Base-by-base conservation (phyloP, 2,888 invertebrate species). In the Orgyia antiqua region DNA sequence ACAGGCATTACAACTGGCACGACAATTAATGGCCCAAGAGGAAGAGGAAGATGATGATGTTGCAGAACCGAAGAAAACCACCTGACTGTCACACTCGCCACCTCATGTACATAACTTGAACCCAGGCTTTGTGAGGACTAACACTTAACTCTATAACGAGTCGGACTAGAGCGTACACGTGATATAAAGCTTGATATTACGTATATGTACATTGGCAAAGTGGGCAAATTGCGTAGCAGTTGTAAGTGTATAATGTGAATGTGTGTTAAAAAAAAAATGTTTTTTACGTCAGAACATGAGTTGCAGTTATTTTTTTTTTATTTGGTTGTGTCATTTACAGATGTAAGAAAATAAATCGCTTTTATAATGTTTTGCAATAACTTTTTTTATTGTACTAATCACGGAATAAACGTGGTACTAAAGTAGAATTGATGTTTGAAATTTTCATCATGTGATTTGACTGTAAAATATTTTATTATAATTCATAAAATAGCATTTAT, bases 1-100 rank as follows among this genome's bases (percentile, higher is more conserved):
- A 6, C 93, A 97, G 77, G 98, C 97, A 0, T 92, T 98, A 4
- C 94, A 96, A 74, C 76, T 97, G 62, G 97, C 98, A 12, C 89
- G 96, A 53, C 94, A 97, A 75, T 87, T 98, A 46, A 90, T 98
- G 86, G 92, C 95, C 49, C 94, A 97, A 64, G 97, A 97, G 35
- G 94, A 94, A 13, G 95, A 95, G 1, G 95, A 95, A 0, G 94
- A 93, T 1, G 91, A 91, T 0, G 91, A 91, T 0, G 91, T 91
- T 0, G 88, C 9, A 23, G 10, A 24, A 13, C 12, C 17, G 10
- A 2, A 12, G 7, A 35, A 27, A 19, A 28, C 60, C 42, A 78
- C 79, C 55, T 83, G 80, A 80, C 78, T 79, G 69, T 49, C 24
- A 36, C 41, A 45, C 30, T 17, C 27, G 18, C 25, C 2, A 17